A percentile compares a stretch with the other conserved stretches of the same genome.
Evolutionary conservation across 2,888 invertebrate genomes (phyloP).

Genomic region (Nemapogon koenigi): DNA sequence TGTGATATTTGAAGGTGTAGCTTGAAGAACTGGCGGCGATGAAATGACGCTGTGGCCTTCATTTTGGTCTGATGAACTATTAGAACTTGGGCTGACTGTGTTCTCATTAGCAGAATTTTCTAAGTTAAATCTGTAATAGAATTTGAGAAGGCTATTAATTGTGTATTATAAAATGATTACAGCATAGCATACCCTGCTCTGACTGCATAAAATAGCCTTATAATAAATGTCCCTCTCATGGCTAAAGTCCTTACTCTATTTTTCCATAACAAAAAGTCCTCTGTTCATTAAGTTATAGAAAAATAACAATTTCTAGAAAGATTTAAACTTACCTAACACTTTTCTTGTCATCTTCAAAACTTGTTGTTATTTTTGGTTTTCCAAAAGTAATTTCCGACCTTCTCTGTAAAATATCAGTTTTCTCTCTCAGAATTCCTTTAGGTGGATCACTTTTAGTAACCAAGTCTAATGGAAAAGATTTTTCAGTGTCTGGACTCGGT

Average conservation of each 20-base stretch:
- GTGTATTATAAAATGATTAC: too few relatives aligned
- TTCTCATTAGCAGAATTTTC: constrained; percentile 17
- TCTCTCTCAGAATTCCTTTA: constrained; percentile 71
- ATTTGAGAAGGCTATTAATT: too few relatives aligned
- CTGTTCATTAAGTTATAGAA: too few relatives aligned
- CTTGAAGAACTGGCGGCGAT: constrained; percentile 16
- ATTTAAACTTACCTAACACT: constrained; percentile 62
- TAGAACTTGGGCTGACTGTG: constrained; percentile 55
- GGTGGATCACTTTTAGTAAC: constrained; percentile 53
- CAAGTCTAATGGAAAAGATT: constrained; percentile 41
- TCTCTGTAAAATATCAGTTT: constrained; percentile 35
- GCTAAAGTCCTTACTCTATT: too few relatives aligned
- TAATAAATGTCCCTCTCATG: too few relatives aligned
- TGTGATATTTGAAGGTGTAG: neutral
- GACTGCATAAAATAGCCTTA: too few relatives aligned
- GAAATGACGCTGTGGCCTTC: constrained; percentile 50
- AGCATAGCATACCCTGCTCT: too few relatives aligned
- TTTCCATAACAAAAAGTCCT: too few relatives aligned
- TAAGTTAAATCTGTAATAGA: constrained; percentile 28
- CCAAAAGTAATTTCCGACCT: constrained; percentile 35
- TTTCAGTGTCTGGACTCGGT: constrained; percentile 52
- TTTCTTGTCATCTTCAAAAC: constrained; percentile 77
- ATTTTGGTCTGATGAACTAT: constrained; percentile 55
- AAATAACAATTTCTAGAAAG: too few relatives aligned
- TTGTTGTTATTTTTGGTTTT: constrained; percentile 33